A percentile compares a stretch with the other conserved stretches of the same genome.
Conservation (phyloP, 2,797 vertebrate species). For the Myotis findleyi region DNA sequence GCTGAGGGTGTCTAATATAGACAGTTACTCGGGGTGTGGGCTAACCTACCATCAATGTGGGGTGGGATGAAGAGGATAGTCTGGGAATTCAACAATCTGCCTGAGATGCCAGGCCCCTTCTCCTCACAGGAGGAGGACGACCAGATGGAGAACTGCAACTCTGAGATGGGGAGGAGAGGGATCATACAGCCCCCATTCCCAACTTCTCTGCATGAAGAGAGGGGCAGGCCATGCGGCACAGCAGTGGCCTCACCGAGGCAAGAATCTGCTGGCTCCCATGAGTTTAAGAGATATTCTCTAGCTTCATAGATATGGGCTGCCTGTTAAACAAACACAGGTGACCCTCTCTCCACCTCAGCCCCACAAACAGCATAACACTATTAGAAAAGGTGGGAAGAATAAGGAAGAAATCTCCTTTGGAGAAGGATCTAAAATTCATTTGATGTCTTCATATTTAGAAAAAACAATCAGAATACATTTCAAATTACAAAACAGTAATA, state of each 20-base stretch:
- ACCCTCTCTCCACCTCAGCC: not conserved
- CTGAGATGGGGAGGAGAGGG: not conserved
- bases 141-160: not conserved
- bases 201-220: constrained; percentile 28
- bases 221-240: not conserved
- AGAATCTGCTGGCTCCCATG: not conserved
- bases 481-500: constrained; percentile 60
- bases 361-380: constrained; percentile 50
- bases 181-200: not conserved
- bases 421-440: constrained; percentile 72
- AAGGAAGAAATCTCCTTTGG: constrained; percentile 70
- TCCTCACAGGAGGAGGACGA: not conserved
- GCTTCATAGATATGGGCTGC: constrained; percentile 33
- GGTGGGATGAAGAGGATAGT: not conserved
- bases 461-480: constrained; percentile 73
- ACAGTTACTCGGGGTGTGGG: constrained; percentile 76
- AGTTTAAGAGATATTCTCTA: constrained; percentile 49
- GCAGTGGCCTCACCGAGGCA: constrained; percentile 18
- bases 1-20: constrained; percentile 88
- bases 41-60: constrained; percentile 42
- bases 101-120: constrained; percentile 30
- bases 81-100: not conserved
- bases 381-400: constrained; percentile 37
- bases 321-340: constrained; percentile 44
- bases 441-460: constrained; percentile 73